Evolutionary conservation across 1,140 invertebrate genomes (phyloP), one percentile per base, ranked within the genome.

Genomic region (Drosophila bipectinata): DNA sequence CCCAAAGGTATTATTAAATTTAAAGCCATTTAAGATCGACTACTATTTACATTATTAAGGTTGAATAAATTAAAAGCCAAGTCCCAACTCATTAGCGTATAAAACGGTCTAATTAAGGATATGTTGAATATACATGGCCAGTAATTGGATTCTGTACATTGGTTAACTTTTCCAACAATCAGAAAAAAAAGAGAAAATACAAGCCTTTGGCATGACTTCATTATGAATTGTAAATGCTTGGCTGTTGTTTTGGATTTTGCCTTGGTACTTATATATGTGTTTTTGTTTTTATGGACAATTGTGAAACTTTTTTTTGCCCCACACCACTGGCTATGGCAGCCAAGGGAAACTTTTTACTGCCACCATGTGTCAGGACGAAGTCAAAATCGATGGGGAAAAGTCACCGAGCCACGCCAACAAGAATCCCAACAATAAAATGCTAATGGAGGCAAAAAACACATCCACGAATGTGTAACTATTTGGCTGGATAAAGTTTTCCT

Each of bases 301-400:
- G 53, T 56, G 51, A 15, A 74, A 74, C 28, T 74, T 74, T 68
- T 67, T 57, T 37, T 30, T 44, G 34, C 34, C n/a, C 28, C 34
- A 21, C 37, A n/a, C 18, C 37, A 47, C 45, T 52, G 34, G 28
- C 28, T 24, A 30, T 2, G 41, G 18, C 21, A 60, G 67, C 44
- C 51, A 15, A 57, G 39, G 71, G 14, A 56, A 73, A 74, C 69
- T 63, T 72, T 72, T 69, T 61, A 51, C 37, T 44, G 63, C 59
- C 61, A 15, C 47, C 47, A 52, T 67, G 63, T 72, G 69, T 64
- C 32, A 34, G 26, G 32, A 37, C 48, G 45, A 18, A 60, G 39
- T 34, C 71, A 55, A 74, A 74, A 74, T 74, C 72, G 60, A 74
- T 74, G 47, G 53, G 26, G 26, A 77, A 77, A 77, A 77, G 72